phyloP scores from a whole-genome alignment of 2,888 invertebrate species.

The Ceramica pisi region DNA sequence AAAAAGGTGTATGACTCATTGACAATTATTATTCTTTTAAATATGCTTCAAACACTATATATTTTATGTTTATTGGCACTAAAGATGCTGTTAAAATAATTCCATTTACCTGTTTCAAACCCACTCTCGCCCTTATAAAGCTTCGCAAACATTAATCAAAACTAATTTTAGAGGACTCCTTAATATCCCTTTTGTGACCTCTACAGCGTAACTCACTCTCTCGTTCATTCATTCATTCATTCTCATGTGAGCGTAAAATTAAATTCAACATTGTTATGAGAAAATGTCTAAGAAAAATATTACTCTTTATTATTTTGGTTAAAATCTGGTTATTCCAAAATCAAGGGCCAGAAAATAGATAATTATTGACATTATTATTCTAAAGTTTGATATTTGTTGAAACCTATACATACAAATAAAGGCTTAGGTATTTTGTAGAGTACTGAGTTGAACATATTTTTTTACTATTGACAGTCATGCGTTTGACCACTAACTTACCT shows the following conservation, averaged over 20 bases:
- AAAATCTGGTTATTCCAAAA: neutral
- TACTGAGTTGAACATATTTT: too few species aligned
- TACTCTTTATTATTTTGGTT: slow-evolving; percentile 11
- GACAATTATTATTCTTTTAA: too few species aligned
- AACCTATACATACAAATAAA: too few species aligned
- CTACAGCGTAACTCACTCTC: slow-evolving; percentile 49
- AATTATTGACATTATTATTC: neutral
- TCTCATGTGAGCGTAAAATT: slow-evolving; percentile 44
- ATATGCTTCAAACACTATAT: neutral
- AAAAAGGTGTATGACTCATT: too few species aligned
- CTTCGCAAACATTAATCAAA: slow-evolving; percentile 41
- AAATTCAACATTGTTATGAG: slow-evolving; percentile 22
- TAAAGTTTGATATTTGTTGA: neutral
- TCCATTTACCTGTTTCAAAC: neutral
- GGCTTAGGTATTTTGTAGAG: too few species aligned
- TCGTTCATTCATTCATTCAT: slow-evolving; percentile 42
- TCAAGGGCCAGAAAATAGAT: neutral
- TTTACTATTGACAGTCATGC: too few species aligned
- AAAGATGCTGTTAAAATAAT: slow-evolving; percentile 12
- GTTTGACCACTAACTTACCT: too few species aligned
- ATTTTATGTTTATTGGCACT: neutral
- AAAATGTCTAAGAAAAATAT: slow-evolving; percentile 17
- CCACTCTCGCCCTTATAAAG: slow-evolving; percentile 15
- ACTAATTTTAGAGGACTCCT: slow-evolving; percentile 38
- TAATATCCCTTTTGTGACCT: slow-evolving; percentile 56